Evolutionary conservation across 2,113 vertebrate genomes (phyloP), one percentile per base, ranked within the genome.

Genomic region (Syngnathus typhle): DNA sequence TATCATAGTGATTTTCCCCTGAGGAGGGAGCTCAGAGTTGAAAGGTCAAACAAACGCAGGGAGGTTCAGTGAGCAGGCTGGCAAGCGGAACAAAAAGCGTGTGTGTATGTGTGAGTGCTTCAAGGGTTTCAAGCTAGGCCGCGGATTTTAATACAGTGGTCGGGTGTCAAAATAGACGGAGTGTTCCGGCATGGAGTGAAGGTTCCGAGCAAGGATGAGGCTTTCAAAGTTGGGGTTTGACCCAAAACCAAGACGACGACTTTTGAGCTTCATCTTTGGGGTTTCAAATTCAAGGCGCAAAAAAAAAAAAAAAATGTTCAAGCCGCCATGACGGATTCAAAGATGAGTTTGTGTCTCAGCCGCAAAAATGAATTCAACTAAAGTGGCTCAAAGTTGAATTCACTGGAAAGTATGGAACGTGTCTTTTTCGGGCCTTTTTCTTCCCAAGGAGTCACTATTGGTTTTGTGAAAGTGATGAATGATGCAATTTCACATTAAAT

Each of bases 41-140:
- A 92, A 85, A 91, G 92, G 92, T 92, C 92, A 94, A 93, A 90
- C 81, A 90, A 86, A 88, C 85, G 75, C 71, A 82, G 79, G 76
- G 60, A 67, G 89, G 92, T 90, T 94, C 91, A 94, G 73, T 69
- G 89, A 91, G 73, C 88, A 92, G 90, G 88, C 77, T 88, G 85
- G 89, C 86, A 89, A 85, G 89, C 74, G 76, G 88, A 90, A 93
- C 91, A 92, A 88, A 93, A 88, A 84, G 51, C 3, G 27, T 56
- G 21, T 23, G 7, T 56, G 39, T 39, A 39, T 56, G 21, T 5
- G 23, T 12, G 23, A 36, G 5, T 27, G 27, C 27, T 32, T 32
- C 19, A 19, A 36, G 10, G 59, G 7, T 38, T 39, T 39, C 32
- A 8, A 60, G 16, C 4, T 1, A 13, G 9, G 41, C 9, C 41